These are phyloP conservation scores for Siniperca chuatsi DNA, from an alignment of 2,113 vertebrate genomes.

Conservation along the genomic window DNA sequence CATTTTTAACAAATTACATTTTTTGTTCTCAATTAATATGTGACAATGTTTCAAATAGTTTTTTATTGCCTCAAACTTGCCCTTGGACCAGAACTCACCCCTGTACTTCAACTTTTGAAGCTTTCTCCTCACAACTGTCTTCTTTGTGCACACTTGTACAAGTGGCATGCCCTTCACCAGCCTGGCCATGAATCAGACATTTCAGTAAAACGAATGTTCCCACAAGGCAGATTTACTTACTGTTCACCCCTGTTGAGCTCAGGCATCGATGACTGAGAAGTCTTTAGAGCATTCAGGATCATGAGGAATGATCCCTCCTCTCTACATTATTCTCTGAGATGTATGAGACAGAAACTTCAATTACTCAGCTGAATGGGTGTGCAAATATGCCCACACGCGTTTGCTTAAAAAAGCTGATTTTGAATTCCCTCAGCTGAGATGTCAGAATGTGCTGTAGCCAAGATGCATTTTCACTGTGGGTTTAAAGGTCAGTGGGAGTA, in stretches of 20 bases:
- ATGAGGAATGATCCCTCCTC: conserved; percentile 20
- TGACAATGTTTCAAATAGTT: neutral
- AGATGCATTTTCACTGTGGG: conserved; percentile 17
- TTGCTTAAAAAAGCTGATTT: neutral
- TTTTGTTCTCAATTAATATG: neutral
- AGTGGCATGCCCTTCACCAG: conserved; percentile 26
- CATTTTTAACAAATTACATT: neutral
- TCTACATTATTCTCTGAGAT: conserved; percentile 24
- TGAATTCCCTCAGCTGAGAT: conserved; percentile 4
- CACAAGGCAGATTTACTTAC: conserved; percentile 43
- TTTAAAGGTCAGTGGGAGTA: conserved; percentile 48
- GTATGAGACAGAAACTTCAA: neutral
- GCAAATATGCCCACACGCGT: neutral
- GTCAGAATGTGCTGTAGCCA: conserved; percentile 19
- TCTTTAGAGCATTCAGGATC: conserved; percentile 7
- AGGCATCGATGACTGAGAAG: neutral
- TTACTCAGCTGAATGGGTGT: conserved; percentile 2
- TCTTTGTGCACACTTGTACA: conserved; percentile 39
- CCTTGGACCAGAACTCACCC: neutral
- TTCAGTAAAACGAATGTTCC: conserved; percentile 32
- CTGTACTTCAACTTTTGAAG: neutral
- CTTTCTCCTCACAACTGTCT: conserved; percentile 8
- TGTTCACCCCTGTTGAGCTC: conserved; percentile 5
- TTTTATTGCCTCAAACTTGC: neutral
- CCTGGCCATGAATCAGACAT: conserved; percentile 42